phyloP scores from a whole-genome alignment of 2,113 vertebrate species.

The Nansenia antarctica region DNA sequence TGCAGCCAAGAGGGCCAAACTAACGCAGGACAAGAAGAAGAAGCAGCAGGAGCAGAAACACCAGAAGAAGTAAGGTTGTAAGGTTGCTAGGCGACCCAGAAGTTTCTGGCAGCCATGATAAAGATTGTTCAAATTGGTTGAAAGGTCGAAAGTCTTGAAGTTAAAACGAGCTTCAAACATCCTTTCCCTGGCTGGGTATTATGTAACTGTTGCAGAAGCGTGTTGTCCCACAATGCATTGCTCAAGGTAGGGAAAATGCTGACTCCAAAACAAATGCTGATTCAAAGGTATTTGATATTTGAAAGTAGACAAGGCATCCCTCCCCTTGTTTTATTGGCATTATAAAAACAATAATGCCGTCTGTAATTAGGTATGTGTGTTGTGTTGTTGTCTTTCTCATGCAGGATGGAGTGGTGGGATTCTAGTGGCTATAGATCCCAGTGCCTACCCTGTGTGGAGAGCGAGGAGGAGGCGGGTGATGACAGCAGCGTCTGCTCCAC shows the following conservation, averaged over 20 bases:
- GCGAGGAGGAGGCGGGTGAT: conserved; percentile 59
- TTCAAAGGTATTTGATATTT: too few relatives aligned
- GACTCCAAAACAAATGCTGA: too few relatives aligned
- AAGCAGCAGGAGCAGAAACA: conserved; percentile 78
- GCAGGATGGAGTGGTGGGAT: conserved; percentile 89
- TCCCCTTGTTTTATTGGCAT: background rate
- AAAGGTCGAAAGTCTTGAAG: too few relatives aligned
- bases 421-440: conserved; percentile 80
- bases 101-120: too few relatives aligned
- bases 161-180: too few relatives aligned
- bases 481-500: conserved; percentile 57
- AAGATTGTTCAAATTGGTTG: too few relatives aligned
- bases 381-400: background rate
- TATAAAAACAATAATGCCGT: background rate
- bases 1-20: conserved; percentile 82
- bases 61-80: conserved; percentile 85
- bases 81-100: too few relatives aligned
- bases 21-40: conserved; percentile 74
- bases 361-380: background rate
- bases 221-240: too few relatives aligned
- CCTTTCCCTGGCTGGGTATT: too few relatives aligned
- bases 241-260: too few relatives aligned
- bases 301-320: background rate
- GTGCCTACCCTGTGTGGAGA: conserved; percentile 80
- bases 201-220: too few relatives aligned